Evolutionary conservation across 2,888 invertebrate species (phyloP).

Genomic region (Geophilus truncorum): DNA sequence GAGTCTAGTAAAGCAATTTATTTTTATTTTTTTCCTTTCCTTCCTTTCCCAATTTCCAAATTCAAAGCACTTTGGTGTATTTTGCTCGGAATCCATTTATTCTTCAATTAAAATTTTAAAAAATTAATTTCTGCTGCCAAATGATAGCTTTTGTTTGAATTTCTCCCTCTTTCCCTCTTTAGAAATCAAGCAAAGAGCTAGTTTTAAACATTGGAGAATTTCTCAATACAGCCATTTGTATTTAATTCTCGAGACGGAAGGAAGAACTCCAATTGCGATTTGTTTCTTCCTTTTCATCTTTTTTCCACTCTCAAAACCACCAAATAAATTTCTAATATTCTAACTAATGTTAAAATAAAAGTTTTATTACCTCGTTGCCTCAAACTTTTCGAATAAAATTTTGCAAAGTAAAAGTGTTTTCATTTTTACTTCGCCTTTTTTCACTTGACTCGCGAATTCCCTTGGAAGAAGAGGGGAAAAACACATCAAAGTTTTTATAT

Average conservation of each 20-base stretch:
- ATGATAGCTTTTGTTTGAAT: not conserved
- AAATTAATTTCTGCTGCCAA: not conserved
- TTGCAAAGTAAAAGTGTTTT: not conserved
- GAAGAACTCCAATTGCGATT: not conserved
- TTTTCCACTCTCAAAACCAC: not conserved
- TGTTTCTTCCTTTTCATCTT: not conserved
- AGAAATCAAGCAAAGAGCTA: not conserved
- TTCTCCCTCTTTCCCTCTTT: not conserved
- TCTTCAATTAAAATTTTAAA: not conserved
- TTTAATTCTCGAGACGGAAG: not conserved
- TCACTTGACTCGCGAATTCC: conserved; percentile 1
- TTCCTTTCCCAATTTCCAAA: too few species aligned
- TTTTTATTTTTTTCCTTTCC: not conserved
- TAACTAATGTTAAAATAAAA: not conserved
- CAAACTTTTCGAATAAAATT: not conserved
- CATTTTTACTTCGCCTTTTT: not conserved
- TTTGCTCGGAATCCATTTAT: not conserved
- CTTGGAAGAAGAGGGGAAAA: not conserved
- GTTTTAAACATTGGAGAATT: not conserved
- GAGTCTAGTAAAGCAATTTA: not conserved
- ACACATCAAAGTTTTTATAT: conserved; percentile 21
- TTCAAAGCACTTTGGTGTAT: too few species aligned
- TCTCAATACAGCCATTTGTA: not conserved
- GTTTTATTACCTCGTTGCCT: not conserved
- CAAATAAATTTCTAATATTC: not conserved